Evolutionary conservation across 2,797 vertebrate genomes (phyloP).

Genomic region (Chelidonichthys spinosus): DNA sequence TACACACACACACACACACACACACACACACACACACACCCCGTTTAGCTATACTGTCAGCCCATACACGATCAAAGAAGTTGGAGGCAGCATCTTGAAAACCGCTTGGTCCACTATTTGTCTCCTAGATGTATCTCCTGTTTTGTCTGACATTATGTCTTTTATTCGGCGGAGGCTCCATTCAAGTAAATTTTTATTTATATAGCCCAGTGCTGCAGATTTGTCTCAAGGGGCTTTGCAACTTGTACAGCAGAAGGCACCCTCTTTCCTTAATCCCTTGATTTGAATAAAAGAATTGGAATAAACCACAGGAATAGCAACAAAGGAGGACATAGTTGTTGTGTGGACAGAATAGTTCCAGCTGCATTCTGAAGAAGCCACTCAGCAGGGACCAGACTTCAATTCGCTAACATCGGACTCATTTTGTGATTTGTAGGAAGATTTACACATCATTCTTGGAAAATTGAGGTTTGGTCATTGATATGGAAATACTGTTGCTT

Average conservation of each 20-base stretch:
- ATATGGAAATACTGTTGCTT: not conserved
- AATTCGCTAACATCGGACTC: not conserved
- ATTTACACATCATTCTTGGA: not conserved
- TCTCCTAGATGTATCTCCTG: slow-evolving; percentile 6
- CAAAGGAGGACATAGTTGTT: not conserved
- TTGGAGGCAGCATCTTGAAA: slow-evolving; percentile 35
- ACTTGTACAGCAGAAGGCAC: not conserved
- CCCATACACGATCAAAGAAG: slow-evolving; percentile 52
- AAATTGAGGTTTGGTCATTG: not conserved
- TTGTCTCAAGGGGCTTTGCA: not conserved
- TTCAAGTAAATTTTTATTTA: not conserved
- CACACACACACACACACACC: slow-evolving; percentile 14
- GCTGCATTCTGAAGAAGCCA: slow-evolving; percentile 26
- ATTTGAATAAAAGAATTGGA: not conserved
- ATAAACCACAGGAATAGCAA: not conserved
- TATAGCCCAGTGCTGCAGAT: not conserved
- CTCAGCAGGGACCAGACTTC: slow-evolving; percentile 12
- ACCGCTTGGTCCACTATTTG: slow-evolving; percentile 42
- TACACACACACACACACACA: too few relatives aligned
- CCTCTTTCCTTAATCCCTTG: not conserved
- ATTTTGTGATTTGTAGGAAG: not conserved
- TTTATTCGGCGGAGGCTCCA: slow-evolving; percentile 54
- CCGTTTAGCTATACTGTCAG: slow-evolving; percentile 49
- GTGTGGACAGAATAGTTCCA: slow-evolving; percentile 1
- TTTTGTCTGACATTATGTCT: slow-evolving; percentile 46